Evolutionary conservation across 2,888 invertebrate genomes (phyloP).

Genomic region (Drosophila quasianomalipes): DNA sequence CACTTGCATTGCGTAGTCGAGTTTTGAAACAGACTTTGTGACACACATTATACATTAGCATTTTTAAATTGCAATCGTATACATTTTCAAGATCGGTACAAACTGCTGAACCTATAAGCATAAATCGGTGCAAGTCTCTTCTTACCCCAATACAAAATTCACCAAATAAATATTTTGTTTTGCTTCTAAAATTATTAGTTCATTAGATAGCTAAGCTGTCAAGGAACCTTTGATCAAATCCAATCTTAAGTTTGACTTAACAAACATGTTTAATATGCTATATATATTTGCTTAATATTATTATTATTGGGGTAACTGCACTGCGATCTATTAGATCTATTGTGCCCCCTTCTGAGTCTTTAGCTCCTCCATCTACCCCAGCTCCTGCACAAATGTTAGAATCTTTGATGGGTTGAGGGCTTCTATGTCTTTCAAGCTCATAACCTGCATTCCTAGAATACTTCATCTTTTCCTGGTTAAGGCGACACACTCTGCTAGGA

Average conservation of each 20-base stretch:
- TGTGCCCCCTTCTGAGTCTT: no score
- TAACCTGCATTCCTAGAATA: no score
- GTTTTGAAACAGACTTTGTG: not conserved
- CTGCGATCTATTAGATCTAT: no score
- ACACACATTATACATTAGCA: not conserved
- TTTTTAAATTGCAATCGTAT: accelerated
- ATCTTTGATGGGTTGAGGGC: no score
- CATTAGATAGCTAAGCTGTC: not conserved
- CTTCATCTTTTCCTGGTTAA: no score
- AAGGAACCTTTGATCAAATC: accelerated
- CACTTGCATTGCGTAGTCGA: not conserved
- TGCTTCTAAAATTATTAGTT: not conserved
- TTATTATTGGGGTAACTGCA: no score
- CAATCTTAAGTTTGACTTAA: not conserved
- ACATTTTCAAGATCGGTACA: accelerated
- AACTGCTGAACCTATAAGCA: not conserved
- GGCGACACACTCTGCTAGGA: no score
- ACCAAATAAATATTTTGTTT: not conserved
- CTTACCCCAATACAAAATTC: accelerated
- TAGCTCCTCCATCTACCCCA: no score
- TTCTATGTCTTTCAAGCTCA: no score
- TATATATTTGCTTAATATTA: no score
- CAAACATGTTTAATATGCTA: not conserved
- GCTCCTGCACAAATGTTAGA: no score
- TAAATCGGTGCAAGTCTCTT: not conserved